phyloP scores from a whole-genome alignment of 2,797 vertebrate genomes.

The Pangasius sanitwongsei region DNA sequence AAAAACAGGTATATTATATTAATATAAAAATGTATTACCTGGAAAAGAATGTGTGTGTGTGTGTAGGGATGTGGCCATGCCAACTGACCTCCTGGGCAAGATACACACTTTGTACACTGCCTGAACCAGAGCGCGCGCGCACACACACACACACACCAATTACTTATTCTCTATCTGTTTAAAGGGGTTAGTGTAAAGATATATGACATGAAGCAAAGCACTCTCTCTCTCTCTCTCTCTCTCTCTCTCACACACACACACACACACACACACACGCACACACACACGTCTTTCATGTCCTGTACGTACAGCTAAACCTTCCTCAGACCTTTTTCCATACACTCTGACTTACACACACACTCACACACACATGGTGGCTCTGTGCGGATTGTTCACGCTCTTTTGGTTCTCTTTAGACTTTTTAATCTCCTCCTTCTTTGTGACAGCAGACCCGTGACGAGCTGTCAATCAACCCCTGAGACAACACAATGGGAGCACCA shows the following conservation, averaged over 20 bases:
- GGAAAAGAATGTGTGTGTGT: neutral
- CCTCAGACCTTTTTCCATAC: constrained; percentile 24
- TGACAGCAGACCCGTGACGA: constrained; percentile 99
- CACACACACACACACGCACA: neutral
- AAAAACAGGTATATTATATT: neutral
- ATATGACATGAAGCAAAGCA: neutral
- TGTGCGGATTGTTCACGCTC: constrained; percentile 85
- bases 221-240: neutral
- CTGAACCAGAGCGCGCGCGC: too few species aligned
- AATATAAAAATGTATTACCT: neutral
- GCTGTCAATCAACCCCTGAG: constrained; percentile 95
- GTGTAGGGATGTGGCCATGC: too few species aligned
- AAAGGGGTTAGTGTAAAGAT: neutral
- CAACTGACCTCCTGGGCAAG: too few species aligned
- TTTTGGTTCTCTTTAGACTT: constrained; percentile 98
- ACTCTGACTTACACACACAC: neutral
- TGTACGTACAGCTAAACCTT: constrained; percentile 43
- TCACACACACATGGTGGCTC: constrained; percentile 1
- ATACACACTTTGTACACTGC: too few species aligned
- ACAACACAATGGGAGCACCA: constrained; percentile 97
- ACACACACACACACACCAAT: neutral
- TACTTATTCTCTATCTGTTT: neutral
- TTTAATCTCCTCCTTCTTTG: constrained; percentile 99
- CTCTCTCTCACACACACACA: neutral
- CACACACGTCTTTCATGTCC: constrained; percentile 32